Evolutionary conservation across 2,888 invertebrate genomes (phyloP), one percentile per base, ranked within the genome.

Genomic region (Drosophila monieri): DNA sequence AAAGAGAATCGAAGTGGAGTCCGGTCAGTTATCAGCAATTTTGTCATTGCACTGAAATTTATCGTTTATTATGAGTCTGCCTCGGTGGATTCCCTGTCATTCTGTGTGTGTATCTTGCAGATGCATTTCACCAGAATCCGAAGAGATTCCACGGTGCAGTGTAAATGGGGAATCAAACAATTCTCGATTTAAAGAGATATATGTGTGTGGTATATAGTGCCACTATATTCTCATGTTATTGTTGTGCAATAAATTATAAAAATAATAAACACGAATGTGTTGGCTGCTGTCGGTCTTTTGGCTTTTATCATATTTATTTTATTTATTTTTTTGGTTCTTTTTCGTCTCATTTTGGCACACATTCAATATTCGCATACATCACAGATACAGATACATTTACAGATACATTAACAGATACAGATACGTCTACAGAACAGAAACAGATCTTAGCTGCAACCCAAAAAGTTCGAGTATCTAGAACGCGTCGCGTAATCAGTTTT

Each of bases 1-100:
- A 39, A 14, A n/a, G 41, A 48, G 52, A 71, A 64, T 43, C 47
- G 46, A 56, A 53, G n/a, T 43, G 9, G 39, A 15, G 46, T 41
- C 47, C 30, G 44, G 68, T 69, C 66, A 80, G 80, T 87, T 85
- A 85, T 78, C 78, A 78, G 76, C 73, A 85, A 85, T 84, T 84
- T 85, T 84, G 85, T 87, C 85, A 85, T 84, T 87, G 85, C 83
- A 65, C 74, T 60, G 56, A 78, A 58, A 57, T 84, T 84, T 76
- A 85, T 76, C 81, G 74, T 77, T 81, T 77, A 85, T 86, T 86
- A 78, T 69, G 66, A 59, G 65, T 56, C 54, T 56, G 58, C 48
- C 47, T 66, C 51, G 49, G 51, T 54, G 46, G 53, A 35, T 66
- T 68, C 65, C 57, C 52, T 65, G 64, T 56, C 47, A 43, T 39